Conservation (phyloP, 2,797 vertebrate genomes). For the Pipistrellus nathusii region DNA sequence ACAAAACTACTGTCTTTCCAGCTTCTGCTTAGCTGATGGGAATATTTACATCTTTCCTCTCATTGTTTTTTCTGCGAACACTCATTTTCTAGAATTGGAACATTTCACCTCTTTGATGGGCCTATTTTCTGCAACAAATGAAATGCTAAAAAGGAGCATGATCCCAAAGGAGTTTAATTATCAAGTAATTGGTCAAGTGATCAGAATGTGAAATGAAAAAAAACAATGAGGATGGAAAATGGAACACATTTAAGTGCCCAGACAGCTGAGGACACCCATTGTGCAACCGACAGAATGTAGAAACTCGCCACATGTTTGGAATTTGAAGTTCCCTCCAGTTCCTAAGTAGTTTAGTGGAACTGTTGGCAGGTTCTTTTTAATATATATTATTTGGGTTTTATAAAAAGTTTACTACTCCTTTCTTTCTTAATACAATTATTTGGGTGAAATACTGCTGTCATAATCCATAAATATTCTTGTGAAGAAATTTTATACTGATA, state of each 20-base stretch:
- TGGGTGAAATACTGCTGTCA: conserved; percentile 9
- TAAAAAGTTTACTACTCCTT: not conserved
- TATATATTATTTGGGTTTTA: conserved; percentile 25
- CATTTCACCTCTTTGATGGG: conserved; percentile 56
- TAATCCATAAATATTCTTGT: conserved; percentile 22
- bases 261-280: not conserved
- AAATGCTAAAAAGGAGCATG: conserved; percentile 55
- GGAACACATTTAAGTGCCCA: not conserved
- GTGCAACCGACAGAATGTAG: not conserved
- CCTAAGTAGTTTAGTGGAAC: not conserved
- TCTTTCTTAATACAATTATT: conserved; percentile 1
- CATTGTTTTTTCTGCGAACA: conserved; percentile 17
- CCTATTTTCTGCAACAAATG: conserved; percentile 68
- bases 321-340: not conserved
- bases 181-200: conserved; percentile 61
- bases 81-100: conserved; percentile 60
- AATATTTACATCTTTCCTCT: not conserved
- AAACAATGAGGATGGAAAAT: conserved; percentile 23
- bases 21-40: not conserved
- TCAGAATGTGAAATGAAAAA: conserved; percentile 51
- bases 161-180: conserved; percentile 66
- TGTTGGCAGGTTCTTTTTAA: not conserved
- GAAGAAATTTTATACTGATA: conserved; percentile 62
- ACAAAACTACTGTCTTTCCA: not conserved
- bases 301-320: not conserved